Evolutionary conservation across 2,797 vertebrate genomes (phyloP).

Genomic region (Melanotaenia parkinsoni): DNA sequence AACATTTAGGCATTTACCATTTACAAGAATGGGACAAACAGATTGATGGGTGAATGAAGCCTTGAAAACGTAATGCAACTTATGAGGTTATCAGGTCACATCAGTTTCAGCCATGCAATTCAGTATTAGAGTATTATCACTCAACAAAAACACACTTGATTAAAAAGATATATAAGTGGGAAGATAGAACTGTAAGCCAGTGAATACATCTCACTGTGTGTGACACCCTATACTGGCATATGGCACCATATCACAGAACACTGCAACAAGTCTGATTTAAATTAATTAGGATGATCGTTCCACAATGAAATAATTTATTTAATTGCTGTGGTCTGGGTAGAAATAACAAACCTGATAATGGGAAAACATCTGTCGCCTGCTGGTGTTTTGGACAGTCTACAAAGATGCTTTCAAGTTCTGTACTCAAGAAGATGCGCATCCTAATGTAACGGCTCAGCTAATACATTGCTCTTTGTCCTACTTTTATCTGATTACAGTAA

Average conservation of each 20-base stretch:
- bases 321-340: constrained; percentile 43
- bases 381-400: constrained; percentile 51
- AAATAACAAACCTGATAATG: constrained; percentile 59
- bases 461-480: constrained; percentile 65
- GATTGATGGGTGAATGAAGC: neutral
- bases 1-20: neutral
- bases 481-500: constrained; percentile 70
- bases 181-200: constrained; percentile 24
- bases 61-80: neutral
- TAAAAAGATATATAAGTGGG: neutral
- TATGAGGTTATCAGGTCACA: neutral
- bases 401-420: constrained; percentile 58
- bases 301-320: constrained; percentile 58
- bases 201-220: constrained; percentile 50
- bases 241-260: constrained; percentile 56
- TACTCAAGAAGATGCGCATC: constrained; percentile 47
- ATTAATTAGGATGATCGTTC: constrained; percentile 64
- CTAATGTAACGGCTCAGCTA: constrained; percentile 56
- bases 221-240: constrained; percentile 53
- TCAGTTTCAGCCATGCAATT: constrained; percentile 12
- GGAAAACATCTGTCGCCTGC: constrained; percentile 56
- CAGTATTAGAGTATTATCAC: neutral
- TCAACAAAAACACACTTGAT: neutral
- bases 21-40: neutral
- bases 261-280: constrained; percentile 65